phyloP scores from a whole-genome alignment of 2,888 invertebrate species.

The Athalia rosae region DNA sequence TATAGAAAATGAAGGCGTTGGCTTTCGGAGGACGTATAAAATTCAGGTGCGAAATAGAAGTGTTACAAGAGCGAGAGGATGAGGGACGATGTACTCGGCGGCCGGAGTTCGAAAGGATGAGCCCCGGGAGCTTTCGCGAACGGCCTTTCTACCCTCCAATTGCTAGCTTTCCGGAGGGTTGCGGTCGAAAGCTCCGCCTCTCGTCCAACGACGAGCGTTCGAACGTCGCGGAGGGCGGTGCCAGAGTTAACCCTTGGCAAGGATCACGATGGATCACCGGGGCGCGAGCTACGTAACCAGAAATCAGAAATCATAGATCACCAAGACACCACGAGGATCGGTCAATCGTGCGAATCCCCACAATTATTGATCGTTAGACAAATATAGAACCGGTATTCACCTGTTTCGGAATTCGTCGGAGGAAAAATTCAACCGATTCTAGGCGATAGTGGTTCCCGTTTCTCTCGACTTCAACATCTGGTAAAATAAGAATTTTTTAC shows the following conservation, averaged over 20 bases:
- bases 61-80: not conserved
- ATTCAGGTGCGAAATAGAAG: not conserved
- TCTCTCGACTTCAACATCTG: not conserved
- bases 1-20: slow-evolving; percentile 6
- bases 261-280: slow-evolving; percentile 48
- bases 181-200: slow-evolving; percentile 54
- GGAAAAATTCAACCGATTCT: too few relatives aligned
- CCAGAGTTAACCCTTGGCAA: slow-evolving; percentile 47
- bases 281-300: slow-evolving; percentile 51
- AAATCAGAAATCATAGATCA: slow-evolving; percentile 66
- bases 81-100: slow-evolving; percentile 3
- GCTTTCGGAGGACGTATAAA: slow-evolving; percentile 13
- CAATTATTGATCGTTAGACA: slow-evolving; percentile 33
- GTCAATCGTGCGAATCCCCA: slow-evolving; percentile 35
- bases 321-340: slow-evolving; percentile 53
- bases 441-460: not conserved
- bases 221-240: slow-evolving; percentile 41
- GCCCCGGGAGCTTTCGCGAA: slow-evolving; percentile 14
- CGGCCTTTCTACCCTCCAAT: slow-evolving; percentile 52
- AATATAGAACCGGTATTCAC: not conserved
- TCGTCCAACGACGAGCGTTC: slow-evolving; percentile 54
- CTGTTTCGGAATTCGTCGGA: too few relatives aligned
- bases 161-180: slow-evolving; percentile 55
- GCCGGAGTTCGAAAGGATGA: slow-evolving; percentile 22
- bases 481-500: not conserved